Evolutionary conservation across 1,140 invertebrate genomes (phyloP).

Genomic region (Globodera ellingtonae): DNA sequence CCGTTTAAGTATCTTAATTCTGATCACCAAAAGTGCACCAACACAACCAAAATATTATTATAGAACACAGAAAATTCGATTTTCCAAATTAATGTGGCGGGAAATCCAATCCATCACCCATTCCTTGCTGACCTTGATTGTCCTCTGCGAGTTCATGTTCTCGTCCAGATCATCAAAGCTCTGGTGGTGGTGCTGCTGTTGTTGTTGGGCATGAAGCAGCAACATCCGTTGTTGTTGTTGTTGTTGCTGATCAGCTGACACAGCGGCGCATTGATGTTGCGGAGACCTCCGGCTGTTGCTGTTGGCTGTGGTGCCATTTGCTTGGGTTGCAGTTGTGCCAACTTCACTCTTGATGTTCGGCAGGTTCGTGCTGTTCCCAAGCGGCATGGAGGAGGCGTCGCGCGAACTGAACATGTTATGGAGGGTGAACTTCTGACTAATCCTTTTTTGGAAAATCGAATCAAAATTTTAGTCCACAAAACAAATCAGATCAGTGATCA

Average conservation of each 20-base stretch:
- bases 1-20: no score
- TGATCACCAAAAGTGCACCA: no score
- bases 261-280: neutral
- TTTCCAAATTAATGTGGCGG: neutral
- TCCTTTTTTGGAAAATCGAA: no score
- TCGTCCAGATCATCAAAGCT: slow-evolving; percentile 26
- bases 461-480: no score
- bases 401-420: slow-evolving; percentile 9
- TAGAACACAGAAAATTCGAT: slow-evolving; percentile 14
- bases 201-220: slow-evolving; percentile 11
- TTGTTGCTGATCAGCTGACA: slow-evolving; percentile 1
- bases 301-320: neutral
- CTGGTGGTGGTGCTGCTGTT: slow-evolving; percentile 22
- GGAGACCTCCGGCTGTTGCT: slow-evolving; percentile 2
- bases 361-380: slow-evolving; percentile 14
- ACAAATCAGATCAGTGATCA: no score
- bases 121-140: slow-evolving; percentile 21
- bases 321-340: slow-evolving; percentile 11
- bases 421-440: neutral
- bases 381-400: slow-evolving; percentile 9
- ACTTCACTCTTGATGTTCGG: slow-evolving; percentile 32
- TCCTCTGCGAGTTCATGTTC: slow-evolving; percentile 35
- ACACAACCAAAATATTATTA: neutral
- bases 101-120: neutral
- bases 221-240: slow-evolving; percentile 26